Percentiles rank a stretch among this genome's conserved stretches.
Evolutionary conservation across 1,140 invertebrate species (phyloP).

Genomic region (Drosophila eugracilis): DNA sequence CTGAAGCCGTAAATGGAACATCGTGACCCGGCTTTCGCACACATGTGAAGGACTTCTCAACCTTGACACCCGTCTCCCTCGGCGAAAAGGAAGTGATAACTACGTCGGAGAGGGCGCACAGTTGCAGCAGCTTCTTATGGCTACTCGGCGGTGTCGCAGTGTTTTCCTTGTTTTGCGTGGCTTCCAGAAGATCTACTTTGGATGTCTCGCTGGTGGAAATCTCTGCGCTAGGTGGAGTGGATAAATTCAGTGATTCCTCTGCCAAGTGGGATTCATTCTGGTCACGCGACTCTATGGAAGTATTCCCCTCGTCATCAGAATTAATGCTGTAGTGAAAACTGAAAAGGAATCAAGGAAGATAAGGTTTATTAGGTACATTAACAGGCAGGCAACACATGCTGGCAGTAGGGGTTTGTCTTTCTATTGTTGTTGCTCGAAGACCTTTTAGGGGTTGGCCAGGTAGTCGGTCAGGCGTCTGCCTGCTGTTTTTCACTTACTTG

Average conservation of each 20-base stretch:
- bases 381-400: constrained; percentile 16
- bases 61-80: constrained; percentile 69
- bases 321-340: constrained; percentile 78
- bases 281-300: constrained; percentile 59
- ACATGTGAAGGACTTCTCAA: constrained; percentile 74
- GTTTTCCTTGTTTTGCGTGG: constrained; percentile 78
- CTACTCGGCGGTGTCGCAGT: constrained; percentile 48
- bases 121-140: constrained; percentile 52
- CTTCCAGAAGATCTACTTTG: constrained; percentile 72
- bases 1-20: background rate
- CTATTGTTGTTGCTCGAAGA: constrained; percentile 19
- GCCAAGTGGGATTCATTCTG: constrained; percentile 19
- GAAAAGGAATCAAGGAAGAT: constrained; percentile 19
- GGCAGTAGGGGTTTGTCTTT: constrained; percentile 5
- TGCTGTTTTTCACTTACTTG: constrained; percentile 62
- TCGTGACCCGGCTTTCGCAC: constrained; percentile 56
- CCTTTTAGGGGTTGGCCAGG: constrained; percentile 43
- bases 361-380: background rate
- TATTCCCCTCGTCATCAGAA: constrained; percentile 78
- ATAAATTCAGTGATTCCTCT: constrained; percentile 15
- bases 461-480: constrained; percentile 38
- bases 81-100: constrained; percentile 79
- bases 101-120: constrained; percentile 68
- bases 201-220: constrained; percentile 28
- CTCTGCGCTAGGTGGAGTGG: constrained; percentile 31